Conservation (phyloP, 2,113 vertebrate genomes). For the Todiramphus chloris region DNA sequence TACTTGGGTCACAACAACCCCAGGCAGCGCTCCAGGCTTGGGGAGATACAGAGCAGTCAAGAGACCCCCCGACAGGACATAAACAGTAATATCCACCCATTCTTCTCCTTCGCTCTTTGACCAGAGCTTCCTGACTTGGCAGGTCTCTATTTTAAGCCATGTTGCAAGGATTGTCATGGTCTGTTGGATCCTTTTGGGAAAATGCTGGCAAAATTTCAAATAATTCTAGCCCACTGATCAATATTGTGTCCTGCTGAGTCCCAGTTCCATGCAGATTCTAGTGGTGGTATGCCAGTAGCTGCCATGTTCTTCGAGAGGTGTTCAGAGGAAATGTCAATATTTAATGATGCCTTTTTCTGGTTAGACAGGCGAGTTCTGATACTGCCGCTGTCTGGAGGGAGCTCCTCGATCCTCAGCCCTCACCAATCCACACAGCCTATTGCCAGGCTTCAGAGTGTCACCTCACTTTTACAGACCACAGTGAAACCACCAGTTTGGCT, state of each 20-base stretch:
- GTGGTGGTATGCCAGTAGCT: background rate
- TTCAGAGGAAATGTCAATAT: conserved; percentile 42
- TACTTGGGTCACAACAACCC: too few species aligned
- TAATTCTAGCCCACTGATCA: background rate
- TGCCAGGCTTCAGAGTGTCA: background rate
- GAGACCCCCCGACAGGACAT: background rate
- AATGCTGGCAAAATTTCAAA: background rate
- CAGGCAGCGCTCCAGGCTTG: too few species aligned
- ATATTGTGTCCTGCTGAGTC: background rate
- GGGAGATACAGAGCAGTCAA: background rate
- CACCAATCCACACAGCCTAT: background rate
- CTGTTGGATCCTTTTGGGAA: background rate
- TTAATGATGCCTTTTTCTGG: conserved; percentile 46
- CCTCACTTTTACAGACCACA: too few species aligned
- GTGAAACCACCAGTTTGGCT: background rate
- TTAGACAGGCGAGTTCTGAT: background rate
- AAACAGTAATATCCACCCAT: background rate
- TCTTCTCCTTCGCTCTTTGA: background rate
- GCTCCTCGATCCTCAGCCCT: background rate
- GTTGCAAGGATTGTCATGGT: background rate
- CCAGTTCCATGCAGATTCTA: background rate
- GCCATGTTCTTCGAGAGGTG: background rate
- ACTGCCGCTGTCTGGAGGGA: conserved; percentile 1
- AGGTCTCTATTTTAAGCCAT: background rate
- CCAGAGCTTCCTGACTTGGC: background rate